These are phyloP conservation scores for Agrotis clavis DNA, from an alignment of 2,888 invertebrate species.

Conservation along the genomic window DNA sequence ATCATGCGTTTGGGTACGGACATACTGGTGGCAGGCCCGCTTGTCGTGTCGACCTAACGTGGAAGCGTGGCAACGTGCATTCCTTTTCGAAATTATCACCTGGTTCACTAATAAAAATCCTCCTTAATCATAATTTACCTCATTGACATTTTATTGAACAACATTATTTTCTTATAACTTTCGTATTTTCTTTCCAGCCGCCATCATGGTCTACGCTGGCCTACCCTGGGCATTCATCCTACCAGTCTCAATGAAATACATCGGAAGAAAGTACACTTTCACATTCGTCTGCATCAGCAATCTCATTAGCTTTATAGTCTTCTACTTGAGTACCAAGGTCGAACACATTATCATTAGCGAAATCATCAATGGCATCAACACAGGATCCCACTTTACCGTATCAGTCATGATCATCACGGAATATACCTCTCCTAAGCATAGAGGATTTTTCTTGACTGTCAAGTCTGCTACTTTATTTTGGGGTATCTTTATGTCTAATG, in stretches of 20 bases:
- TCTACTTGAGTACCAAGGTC: slow-evolving; percentile 58
- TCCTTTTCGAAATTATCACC: not conserved
- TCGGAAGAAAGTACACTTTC: slow-evolving; percentile 55
- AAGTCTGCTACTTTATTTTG: slow-evolving; percentile 63
- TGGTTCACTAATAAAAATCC: no score
- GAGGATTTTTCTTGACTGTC: slow-evolving; percentile 65
- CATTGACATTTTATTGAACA: not conserved
- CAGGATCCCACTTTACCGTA: slow-evolving; percentile 57
- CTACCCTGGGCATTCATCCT: slow-evolving; percentile 55
- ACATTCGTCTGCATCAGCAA: slow-evolving; percentile 40
- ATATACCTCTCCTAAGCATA: slow-evolving; percentile 45
- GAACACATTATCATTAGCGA: slow-evolving; percentile 65
- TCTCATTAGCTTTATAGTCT: slow-evolving; percentile 51
- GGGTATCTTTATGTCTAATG: slow-evolving; percentile 64
- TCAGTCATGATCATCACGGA: slow-evolving; percentile 52
- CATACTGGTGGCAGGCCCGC: no score
- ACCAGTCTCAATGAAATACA: slow-evolving; percentile 38
- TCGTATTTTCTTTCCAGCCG: slow-evolving; percentile 51
- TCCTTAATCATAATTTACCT: not conserved
- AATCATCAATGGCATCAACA: slow-evolving; percentile 57
- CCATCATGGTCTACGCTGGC: slow-evolving; percentile 50
- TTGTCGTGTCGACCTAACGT: no score
- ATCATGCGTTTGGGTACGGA: no score
- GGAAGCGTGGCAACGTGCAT: no score
- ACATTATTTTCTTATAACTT: not conserved